Evolutionary conservation across 2,888 invertebrate species (phyloP), one percentile per base, ranked within the genome.

Genomic region (Cantharis lateralis): DNA sequence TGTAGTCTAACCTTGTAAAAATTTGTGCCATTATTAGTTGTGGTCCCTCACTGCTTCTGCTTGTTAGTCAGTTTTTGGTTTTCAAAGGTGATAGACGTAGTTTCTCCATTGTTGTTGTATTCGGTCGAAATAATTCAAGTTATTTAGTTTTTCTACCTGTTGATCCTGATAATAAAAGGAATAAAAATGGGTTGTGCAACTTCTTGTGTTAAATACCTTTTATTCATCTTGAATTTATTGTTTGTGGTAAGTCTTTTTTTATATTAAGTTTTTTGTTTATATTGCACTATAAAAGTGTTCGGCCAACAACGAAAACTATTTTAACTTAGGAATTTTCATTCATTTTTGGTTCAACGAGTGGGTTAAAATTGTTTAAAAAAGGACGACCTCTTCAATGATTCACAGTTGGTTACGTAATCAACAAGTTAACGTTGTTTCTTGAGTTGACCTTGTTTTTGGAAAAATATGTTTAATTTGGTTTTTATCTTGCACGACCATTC

Each of bases 211-310:
- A 82, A 82, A 77, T 80, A 81, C 32, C 66, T 81, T 24, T 79
- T 82, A 62, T 82, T 82, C 68, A 79, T 82, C 18, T 81, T 82
- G 72, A 82, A 82, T 75, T 87, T 93, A 83, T 84, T 93, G 80
- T 93, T 93, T 84, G 92, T 92, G 91, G 93, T 93, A 88, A 93
- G 93, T 93, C 18, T 20, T 7, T 66, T 66, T 66, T 7, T 13
- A 13, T 9, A 48, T 48, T 4, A n/a, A 48, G 13, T n/a, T n/a
- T 48, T 48, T 48, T 48, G 7, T 48, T 48, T 48, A n/a, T 48
- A n/a, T 48, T 48, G n/a, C 7, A 7, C 1, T 1, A n/a, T n/a
- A n/a, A n/a, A 48, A 9, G n/a, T 4, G n/a, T 7, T 48, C n/a
- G n/a, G 7, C n/a, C 7, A 48, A 48, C 48, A n/a, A 7, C n/a